Evolutionary conservation across 1,140 invertebrate species (phyloP).

Genomic region (Philaenus spumarius): DNA sequence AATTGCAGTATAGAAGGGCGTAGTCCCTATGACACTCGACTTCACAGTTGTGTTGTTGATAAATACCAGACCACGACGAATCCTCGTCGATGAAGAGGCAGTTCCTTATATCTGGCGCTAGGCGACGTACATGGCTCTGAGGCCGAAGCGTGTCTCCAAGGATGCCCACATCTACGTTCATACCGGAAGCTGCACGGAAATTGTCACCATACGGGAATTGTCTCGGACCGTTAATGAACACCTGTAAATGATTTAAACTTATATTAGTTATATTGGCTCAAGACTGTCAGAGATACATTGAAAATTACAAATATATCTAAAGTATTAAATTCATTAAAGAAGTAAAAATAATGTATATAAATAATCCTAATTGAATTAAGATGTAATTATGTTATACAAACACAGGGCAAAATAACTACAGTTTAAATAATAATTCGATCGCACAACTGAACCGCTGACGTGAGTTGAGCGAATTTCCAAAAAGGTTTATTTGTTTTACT

Average conservation of each 20-base stretch:
- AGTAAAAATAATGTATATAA: too few species aligned
- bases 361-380: too few species aligned
- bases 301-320: neutral
- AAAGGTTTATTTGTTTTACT: too few species aligned
- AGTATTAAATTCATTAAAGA: neutral
- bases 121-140: slow-evolving; percentile 12
- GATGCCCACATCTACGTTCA: slow-evolving; percentile 19
- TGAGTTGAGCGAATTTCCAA: too few species aligned
- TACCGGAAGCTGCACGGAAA: slow-evolving; percentile 19
- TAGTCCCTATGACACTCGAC: slow-evolving; percentile 26
- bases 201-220: slow-evolving; percentile 22
- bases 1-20: slow-evolving; percentile 27
- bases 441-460: too few species aligned
- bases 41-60: slow-evolving; percentile 28
- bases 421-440: too few species aligned
- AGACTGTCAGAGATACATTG: too few species aligned
- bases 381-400: too few species aligned
- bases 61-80: slow-evolving; percentile 5
- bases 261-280: too few species aligned
- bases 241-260: too few species aligned
- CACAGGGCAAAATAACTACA: too few species aligned
- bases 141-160: slow-evolving; percentile 24
- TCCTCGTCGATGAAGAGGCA: slow-evolving; percentile 29
- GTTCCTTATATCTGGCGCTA: slow-evolving; percentile 14
- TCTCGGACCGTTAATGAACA: slow-evolving; percentile 26